Conservation (phyloP, 2,113 vertebrate genomes). For the Microcebus murinus region DNA sequence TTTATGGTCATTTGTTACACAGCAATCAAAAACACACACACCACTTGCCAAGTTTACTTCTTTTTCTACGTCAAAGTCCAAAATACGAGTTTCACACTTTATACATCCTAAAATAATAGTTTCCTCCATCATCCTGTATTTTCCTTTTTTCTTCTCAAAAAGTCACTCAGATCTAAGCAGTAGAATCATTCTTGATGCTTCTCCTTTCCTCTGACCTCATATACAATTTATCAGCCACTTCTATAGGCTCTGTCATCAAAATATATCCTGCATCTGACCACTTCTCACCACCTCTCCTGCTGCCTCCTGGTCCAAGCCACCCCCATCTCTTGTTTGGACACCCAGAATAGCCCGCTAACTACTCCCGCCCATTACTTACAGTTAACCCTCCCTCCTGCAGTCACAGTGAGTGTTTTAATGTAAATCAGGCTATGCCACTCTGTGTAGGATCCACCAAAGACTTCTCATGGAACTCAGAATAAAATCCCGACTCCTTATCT, state of each 20-base stretch:
- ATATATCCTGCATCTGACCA: background rate
- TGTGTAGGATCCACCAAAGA: background rate
- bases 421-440: background rate
- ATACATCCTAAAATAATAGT: background rate
- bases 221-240: background rate
- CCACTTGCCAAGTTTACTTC: constrained; percentile 43
- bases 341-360: background rate
- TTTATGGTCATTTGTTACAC: constrained; percentile 3
- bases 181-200: background rate
- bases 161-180: background rate
- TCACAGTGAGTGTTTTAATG: background rate
- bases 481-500: background rate
- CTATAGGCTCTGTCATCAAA: background rate
- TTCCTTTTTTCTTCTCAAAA: background rate
- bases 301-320: background rate
- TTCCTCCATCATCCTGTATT: background rate
- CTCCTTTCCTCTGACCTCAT: background rate
- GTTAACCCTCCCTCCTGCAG: background rate
- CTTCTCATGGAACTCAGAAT: background rate
- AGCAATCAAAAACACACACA: constrained; percentile 28
- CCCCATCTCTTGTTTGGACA: background rate
- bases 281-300: background rate
- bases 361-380: background rate
- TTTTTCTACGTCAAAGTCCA: background rate
- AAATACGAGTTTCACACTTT: background rate